Evolutionary conservation across 2,888 invertebrate species (phyloP).

Genomic region (Microctonus brassicae): DNA sequence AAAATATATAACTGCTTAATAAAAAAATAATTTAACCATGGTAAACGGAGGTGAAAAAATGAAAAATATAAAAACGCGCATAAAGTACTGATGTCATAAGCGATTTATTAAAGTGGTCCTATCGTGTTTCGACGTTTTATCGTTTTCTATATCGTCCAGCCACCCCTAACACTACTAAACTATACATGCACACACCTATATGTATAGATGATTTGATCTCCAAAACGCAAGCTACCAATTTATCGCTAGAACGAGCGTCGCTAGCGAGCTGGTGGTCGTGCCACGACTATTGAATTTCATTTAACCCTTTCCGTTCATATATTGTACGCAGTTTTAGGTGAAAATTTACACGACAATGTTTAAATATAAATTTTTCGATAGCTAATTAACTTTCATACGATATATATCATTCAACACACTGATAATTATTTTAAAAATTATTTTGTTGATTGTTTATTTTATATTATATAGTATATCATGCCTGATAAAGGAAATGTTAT

Average conservation of each 20-base stretch:
- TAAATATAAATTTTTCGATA: neutral
- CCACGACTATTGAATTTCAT: slow-evolving; percentile 17
- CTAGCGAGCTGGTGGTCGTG: slow-evolving; percentile 40
- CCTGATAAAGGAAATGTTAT: neutral
- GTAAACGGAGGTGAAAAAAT: neutral
- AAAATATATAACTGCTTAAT: neutral
- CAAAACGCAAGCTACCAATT: slow-evolving; percentile 36
- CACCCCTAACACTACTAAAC: neutral
- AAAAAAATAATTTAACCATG: neutral
- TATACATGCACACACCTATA: too few species aligned
- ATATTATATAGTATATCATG: too few species aligned
- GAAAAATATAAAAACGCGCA: neutral
- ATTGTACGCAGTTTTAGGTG: neutral
- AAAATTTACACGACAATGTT: slow-evolving; percentile 16
- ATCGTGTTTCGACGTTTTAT: slow-evolving; percentile 40
- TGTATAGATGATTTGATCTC: neutral
- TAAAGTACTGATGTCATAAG: slow-evolving; percentile 13
- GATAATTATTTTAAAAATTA: neutral
- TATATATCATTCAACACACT: neutral
- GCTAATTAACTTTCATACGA: neutral
- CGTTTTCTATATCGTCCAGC: slow-evolving; percentile 24
- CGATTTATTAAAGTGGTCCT: slow-evolving; percentile 33
- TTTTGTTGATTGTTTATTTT: neutral
- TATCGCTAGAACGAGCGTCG: slow-evolving; percentile 39
- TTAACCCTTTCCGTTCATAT: neutral